Percentiles rank a stretch among this genome's conserved stretches.
Conservation (phyloP, 2,113 vertebrate genomes). For the Anolis sagrei region DNA sequence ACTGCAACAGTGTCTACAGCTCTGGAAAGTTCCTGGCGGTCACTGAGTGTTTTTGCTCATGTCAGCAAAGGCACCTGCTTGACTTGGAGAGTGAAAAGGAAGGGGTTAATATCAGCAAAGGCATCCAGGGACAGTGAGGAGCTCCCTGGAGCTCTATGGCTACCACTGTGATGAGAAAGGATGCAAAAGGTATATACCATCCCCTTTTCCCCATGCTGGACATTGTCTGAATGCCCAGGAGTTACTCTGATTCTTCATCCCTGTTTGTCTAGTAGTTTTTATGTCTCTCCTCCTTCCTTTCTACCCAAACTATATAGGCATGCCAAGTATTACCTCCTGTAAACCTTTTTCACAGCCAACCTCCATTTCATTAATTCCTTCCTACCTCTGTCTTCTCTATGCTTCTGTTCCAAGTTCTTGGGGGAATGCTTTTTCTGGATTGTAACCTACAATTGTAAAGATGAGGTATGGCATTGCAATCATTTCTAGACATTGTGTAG, state of each 20-base stretch:
- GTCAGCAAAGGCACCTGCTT: no score
- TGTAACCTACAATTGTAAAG: neutral
- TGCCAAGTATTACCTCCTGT: neutral
- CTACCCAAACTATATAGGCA: neutral
- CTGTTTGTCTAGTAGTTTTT: neutral
- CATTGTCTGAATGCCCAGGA: no score
- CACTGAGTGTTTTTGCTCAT: no score
- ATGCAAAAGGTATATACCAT: no score
- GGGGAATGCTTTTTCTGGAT: neutral
- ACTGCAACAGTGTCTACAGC: no score
- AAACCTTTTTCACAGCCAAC: neutral
- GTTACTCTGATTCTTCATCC: neutral
- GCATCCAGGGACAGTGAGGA: no score
- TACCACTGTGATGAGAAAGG: no score
- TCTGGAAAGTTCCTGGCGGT: no score
- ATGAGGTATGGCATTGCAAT: constrained; percentile 11
- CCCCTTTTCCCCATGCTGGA: no score
- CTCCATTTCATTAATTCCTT: neutral
- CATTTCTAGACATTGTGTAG: neutral
- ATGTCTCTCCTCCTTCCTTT: neutral
- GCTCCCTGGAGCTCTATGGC: no score
- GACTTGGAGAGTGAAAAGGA: no score
- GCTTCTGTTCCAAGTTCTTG: neutral
- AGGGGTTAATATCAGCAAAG: no score
- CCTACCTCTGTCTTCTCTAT: neutral